phyloP scores from a whole-genome alignment of 2,888 invertebrate species.

The Sphinx pinastri region DNA sequence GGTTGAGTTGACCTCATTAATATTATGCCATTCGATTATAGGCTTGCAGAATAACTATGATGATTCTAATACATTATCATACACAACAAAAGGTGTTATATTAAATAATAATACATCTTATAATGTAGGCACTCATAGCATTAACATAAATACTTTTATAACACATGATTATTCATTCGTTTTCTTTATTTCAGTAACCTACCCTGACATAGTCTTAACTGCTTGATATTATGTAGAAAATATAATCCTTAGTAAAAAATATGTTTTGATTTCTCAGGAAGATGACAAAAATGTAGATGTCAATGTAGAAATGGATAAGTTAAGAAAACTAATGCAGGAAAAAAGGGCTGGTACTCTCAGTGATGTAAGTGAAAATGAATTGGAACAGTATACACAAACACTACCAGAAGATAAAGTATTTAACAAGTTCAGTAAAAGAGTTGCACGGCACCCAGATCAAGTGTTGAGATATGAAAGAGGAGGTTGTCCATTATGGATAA shows the following conservation, averaged over 20 bases:
- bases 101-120: too few species aligned
- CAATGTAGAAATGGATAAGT: conserved; percentile 72
- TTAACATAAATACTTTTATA: too few species aligned
- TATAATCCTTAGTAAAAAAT: conserved; percentile 13
- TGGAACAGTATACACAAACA: conserved; percentile 86
- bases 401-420: conserved; percentile 90
- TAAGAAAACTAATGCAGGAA: conserved; percentile 76
- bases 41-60: too few species aligned
- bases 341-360: conserved; percentile 86
- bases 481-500: conserved; percentile 93
- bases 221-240: too few species aligned
- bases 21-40: too few species aligned
- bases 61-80: too few species aligned
- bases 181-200: too few species aligned
- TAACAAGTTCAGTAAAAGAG: conserved; percentile 88
- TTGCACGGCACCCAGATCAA: conserved; percentile 90
- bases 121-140: too few species aligned
- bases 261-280: conserved; percentile 50
- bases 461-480: conserved; percentile 90
- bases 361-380: conserved; percentile 86
- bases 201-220: too few species aligned
- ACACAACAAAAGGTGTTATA: too few species aligned
- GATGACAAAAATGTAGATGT: conserved; percentile 75
- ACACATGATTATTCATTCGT: too few species aligned
- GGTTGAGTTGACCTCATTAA: too few species aligned